Evolutionary conservation across 2,888 invertebrate genomes (phyloP), one percentile per base, ranked within the genome.

Genomic region (Amblyjoppa proteus): DNA sequence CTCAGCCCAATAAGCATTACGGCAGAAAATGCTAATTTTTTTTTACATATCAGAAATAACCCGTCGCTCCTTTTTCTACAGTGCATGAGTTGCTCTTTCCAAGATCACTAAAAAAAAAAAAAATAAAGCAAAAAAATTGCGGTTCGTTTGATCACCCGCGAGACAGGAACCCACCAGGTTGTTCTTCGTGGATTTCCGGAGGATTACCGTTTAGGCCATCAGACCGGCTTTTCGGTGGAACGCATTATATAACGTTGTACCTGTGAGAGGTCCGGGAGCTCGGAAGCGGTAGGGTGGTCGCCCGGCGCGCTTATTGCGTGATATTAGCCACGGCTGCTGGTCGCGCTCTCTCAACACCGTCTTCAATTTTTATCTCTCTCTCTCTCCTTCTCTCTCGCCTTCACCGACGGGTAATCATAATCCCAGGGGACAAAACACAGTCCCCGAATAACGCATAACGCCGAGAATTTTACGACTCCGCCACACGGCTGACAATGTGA

Each of bases 261-360:
- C 89, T 85, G 61, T 11, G 38, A 28, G 61, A 34, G 64, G 6
- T 64, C 83, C 81, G 84, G 61, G 61, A 74, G 83, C 81, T 68
- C 64, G 61, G 71, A 84, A 81, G 79, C 82, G 73, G 71, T 49
- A 34, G 51, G 51, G 41, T 71, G 51, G 51, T 53, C 51, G 53
- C n/a, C 11, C 7, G 34, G 87, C 87, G 86, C 87, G 89, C 89
- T 92, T 90, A 92, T 93, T 92, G 91, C 92, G 88, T 90, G 92
- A 92, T 91, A 93, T 93, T 93, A 92, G 92, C 92, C 90, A 92
- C 92, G 92, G 91, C 91, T 90, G 90, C 89, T 69, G 73, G 73
- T 80, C 80, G 76, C 87, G 89, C 88, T 88, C 87, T 83, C 85
- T 87, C 82, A 70, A 31, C 77, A 41, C 56, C 73, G n/a, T 74